Percentiles rank a stretch among this genome's conserved stretches.
phyloP scores from a whole-genome alignment of 2,113 vertebrate species.

The Colossoma macropomum region DNA sequence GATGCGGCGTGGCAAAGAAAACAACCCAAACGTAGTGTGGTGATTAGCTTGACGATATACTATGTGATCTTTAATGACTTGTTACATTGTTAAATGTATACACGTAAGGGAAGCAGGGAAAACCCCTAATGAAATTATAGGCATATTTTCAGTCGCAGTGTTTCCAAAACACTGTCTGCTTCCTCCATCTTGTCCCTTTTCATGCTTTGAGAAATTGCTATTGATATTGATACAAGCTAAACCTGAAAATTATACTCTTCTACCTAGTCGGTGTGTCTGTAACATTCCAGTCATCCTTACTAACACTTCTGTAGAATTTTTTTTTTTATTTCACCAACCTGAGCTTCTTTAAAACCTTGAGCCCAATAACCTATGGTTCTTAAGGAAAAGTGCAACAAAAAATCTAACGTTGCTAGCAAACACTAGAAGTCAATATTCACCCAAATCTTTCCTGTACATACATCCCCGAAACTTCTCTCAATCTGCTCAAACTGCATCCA shows the following conservation, averaged over 20 bases:
- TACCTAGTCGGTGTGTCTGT: not conserved
- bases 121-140: not conserved
- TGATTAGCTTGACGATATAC: not conserved
- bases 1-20: not conserved
- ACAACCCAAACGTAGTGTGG: not conserved
- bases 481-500: too few relatives aligned
- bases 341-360: not conserved
- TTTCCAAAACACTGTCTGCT: not conserved
- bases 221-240: not conserved
- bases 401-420: too few relatives aligned
- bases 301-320: not conserved
- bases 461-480: too few relatives aligned
- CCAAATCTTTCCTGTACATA: too few relatives aligned
- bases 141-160: not conserved
- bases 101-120: not conserved
- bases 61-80: not conserved
- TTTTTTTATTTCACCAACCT: not conserved
- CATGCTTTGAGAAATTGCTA: not conserved
- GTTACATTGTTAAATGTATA: not conserved
- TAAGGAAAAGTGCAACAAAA: too few relatives aligned
- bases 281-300: not conserved
- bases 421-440: too few relatives aligned
- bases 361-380: not conserved
- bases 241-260: not conserved
- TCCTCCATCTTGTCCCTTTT: not conserved